Evolutionary conservation across 2,797 vertebrate genomes (phyloP), one percentile per base, ranked within the genome.

Genomic region (Anisognathus igniventris): DNA sequence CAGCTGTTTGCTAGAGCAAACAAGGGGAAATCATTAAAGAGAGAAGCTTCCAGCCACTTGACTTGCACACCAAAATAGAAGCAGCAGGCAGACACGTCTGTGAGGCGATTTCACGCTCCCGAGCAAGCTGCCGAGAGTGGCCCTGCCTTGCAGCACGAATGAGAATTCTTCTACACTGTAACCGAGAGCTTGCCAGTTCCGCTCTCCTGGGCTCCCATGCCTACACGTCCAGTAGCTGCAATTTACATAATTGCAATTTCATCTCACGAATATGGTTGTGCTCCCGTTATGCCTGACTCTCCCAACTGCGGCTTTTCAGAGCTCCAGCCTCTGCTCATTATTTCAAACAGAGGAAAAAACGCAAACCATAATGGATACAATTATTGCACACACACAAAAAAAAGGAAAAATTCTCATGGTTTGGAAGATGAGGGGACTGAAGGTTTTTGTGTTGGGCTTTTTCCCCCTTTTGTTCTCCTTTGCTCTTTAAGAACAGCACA

Each of bases 1-100:
- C 98, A 98, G 98, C 98, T 98, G 98, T 98, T 98, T 66, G 64
- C 95, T 93, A 88, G 78, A 84, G 77, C 91, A 13, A 94, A 77
- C 78, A 61, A 96, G 91, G 96, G 97, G 95, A 98, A 98, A 98
- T 96, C 94, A 92, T 97, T 97, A 97, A 94, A 95, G 89, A 92
- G 5, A 91, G 68, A 81, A 81, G 92, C 92, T 96, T 97, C 80
- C 95, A 97, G 71, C 57, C 95, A 86, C 96, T 97, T 88, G 81
- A 95, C 92, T 97, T 95, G 84, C 89, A 96, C 93, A 95, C 96
- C 76, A 88, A 94, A 96, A 85, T 31, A 95, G 94, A 96, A 94
- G 64, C 61, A 94, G 91, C 64, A 24, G 93, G 91, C 20, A 39
- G 92, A 92, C 72, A 30, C 3, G 14, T 67, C 88, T 68, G 5